Percentiles rank a stretch among this genome's conserved stretches.
These are phyloP conservation scores for human DNA, from an alignment of 2,113 vertebrate genomes.

Conservation along the genomic window GRCh38 chr2:156336501-156337000, in stretches of 20 bases:
- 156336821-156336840: constrained; percentile 46
- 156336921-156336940: background rate
- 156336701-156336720: constrained; percentile 71
- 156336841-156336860: constrained; percentile 50
- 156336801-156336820: constrained; percentile 73
- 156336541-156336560: constrained; percentile 28
- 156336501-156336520: constrained; percentile 39
- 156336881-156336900: constrained; percentile 34
- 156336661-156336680: constrained; percentile 65
- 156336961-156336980: background rate
- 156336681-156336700: constrained; percentile 62
- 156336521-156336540: constrained; percentile 18
- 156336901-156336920: background rate
- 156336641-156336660: background rate
- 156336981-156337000: constrained; percentile 13
- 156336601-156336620: constrained; percentile 52
- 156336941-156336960: constrained; percentile 32
- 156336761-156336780: constrained; percentile 77
- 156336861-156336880: constrained; percentile 59
- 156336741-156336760: constrained; percentile 78
- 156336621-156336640: constrained; percentile 48
- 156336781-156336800: constrained; percentile 68
- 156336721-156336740: constrained; percentile 70
- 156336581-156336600: constrained; percentile 19
- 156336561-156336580: constrained; percentile 2